A percentile compares a stretch with the other conserved stretches of the same genome.
These are phyloP conservation scores for Seira musarum DNA, from an alignment of 2,888 invertebrate genomes.

Conservation along the genomic window DNA sequence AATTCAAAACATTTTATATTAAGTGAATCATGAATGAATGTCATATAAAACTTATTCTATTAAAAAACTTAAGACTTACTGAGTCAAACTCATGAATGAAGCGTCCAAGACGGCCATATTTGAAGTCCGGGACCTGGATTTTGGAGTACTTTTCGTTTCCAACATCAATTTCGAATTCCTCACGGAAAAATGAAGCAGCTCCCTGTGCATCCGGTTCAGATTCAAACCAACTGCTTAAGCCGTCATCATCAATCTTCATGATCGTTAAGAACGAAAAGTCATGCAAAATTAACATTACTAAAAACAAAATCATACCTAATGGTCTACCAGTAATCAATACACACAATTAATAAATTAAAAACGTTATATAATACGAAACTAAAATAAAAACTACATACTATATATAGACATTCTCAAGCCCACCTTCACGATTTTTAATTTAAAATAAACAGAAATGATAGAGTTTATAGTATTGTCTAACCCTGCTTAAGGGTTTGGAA, in stretches of 20 bases:
- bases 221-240: conserved; percentile 63
- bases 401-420: too few species aligned
- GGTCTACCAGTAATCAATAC: too few species aligned
- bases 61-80: conserved; percentile 50
- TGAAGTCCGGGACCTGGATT: conserved; percentile 89
- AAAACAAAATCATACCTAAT: too few species aligned
- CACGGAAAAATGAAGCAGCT: conserved; percentile 77
- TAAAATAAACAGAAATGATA: too few species aligned
- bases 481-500: too few species aligned
- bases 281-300: conserved; percentile 40
- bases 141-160: conserved; percentile 77
- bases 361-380: too few species aligned
- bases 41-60: too few species aligned
- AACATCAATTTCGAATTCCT: conserved; percentile 86
- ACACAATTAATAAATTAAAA: too few species aligned
- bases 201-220: conserved; percentile 63
- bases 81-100: conserved; percentile 94
- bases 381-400: too few species aligned
- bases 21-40: not conserved
- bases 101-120: conserved; percentile 84
- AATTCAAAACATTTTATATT: not conserved
- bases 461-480: too few species aligned
- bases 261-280: conserved; percentile 26
- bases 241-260: conserved; percentile 68
- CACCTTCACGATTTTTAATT: too few species aligned